Conservation (phyloP, 2,113 vertebrate species). For the Sinocyclocheilus anshuiensis region DNA sequence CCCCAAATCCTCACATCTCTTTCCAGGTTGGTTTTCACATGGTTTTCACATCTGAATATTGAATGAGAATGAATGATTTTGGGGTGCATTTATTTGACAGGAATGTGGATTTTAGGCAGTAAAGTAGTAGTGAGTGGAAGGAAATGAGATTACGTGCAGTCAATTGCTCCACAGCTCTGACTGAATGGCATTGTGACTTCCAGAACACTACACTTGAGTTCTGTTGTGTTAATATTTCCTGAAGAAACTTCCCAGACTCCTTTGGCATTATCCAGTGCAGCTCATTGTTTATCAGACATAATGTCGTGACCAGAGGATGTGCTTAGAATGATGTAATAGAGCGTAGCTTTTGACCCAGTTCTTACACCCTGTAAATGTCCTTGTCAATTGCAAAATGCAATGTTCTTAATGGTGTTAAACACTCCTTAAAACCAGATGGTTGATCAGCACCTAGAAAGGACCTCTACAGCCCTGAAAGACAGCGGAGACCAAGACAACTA, state of each 20-base stretch:
- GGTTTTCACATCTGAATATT: neutral
- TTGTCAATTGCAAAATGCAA: neutral
- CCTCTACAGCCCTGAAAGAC: no score
- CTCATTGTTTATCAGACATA: neutral
- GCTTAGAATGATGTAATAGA: neutral
- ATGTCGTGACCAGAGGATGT: neutral
- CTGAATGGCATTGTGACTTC: neutral
- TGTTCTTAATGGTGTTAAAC: neutral
- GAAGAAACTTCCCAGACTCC: neutral
- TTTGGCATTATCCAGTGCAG: neutral
- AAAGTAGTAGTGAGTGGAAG: neutral
- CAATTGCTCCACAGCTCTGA: neutral
- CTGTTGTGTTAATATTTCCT: neutral
- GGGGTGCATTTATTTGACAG: neutral
- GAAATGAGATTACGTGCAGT: neutral
- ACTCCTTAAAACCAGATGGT: no score
- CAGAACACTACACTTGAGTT: neutral
- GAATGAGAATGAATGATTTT: neutral
- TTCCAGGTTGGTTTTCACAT: no score
- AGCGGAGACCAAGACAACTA: no score
- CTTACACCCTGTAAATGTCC: neutral
- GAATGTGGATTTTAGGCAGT: neutral
- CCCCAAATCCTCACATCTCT: no score
- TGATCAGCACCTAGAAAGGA: no score
- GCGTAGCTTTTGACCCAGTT: neutral